Evolutionary conservation across 2,113 vertebrate species (phyloP).

Genomic region (Camelus bactrianus): DNA sequence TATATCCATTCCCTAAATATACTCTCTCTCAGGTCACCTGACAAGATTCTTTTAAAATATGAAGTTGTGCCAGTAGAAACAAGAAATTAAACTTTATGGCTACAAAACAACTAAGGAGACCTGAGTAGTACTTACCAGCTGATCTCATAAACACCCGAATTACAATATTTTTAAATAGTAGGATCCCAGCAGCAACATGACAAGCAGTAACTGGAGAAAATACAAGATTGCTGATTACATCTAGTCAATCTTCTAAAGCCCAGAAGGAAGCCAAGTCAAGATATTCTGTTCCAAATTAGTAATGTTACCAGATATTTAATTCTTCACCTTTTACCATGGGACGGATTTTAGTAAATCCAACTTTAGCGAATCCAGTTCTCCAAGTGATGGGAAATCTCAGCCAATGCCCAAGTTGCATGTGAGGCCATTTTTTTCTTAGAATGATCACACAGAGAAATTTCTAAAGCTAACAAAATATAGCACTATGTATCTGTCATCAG

Average conservation of each 20-base stretch:
- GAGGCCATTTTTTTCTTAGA: neutral
- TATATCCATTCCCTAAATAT: neutral
- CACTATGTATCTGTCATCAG: neutral
- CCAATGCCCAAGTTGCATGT: neutral
- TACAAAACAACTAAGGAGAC: conserved; percentile 17
- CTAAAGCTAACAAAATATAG: neutral
- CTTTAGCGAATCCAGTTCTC: neutral
- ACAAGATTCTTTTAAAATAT: neutral
- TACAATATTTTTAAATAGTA: neutral
- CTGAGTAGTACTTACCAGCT: conserved; percentile 37
- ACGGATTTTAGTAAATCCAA: neutral
- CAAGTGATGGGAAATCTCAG: neutral
- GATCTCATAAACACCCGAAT: neutral
- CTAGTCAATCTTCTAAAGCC: conserved; percentile 38
- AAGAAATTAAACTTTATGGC: conserved; percentile 35
- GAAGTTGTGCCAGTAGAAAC: conserved; percentile 23
- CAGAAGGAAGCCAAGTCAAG: conserved; percentile 44
- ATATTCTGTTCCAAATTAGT: conserved; percentile 60
- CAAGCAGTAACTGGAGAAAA: conserved; percentile 44
- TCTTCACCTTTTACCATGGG: neutral
- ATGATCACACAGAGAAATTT: neutral
- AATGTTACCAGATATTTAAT: conserved; percentile 52
- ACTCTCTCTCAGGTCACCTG: neutral
- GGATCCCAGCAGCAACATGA: conserved; percentile 1
- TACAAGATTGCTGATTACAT: conserved; percentile 30